These are phyloP conservation scores for Sebastes itinus DNA, from an alignment of 2,797 vertebrate species.

Conservation along the genomic window DNA sequence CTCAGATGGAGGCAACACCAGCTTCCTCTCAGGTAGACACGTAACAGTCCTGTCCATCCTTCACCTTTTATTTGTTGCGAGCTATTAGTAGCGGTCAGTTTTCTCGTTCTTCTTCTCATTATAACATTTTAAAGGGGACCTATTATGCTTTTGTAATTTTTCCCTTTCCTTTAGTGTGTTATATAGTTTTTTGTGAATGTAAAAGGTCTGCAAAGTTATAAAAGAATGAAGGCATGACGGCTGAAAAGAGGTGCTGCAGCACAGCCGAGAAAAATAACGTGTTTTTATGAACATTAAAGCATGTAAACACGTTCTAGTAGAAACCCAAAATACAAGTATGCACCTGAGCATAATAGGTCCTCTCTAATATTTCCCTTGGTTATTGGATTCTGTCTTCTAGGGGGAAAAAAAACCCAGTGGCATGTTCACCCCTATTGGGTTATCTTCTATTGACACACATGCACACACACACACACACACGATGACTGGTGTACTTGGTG, in stretches of 20 bases:
- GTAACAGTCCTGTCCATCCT: background rate
- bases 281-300: too few relatives aligned
- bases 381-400: background rate
- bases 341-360: too few relatives aligned
- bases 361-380: background rate
- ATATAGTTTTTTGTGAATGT: too few relatives aligned
- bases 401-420: background rate
- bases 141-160: too few relatives aligned
- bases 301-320: too few relatives aligned
- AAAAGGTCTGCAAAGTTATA: too few relatives aligned
- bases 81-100: background rate
- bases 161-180: too few relatives aligned
- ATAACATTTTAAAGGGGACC: background rate
- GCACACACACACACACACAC: background rate
- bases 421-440: slow-evolving; percentile 9
- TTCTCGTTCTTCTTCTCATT: too few relatives aligned
- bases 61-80: background rate
- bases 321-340: too few relatives aligned
- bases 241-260: too few relatives aligned
- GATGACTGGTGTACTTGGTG: slow-evolving; percentile 15
- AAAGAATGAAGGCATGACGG: too few relatives aligned
- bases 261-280: too few relatives aligned
- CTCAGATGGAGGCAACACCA: slow-evolving; percentile 90
- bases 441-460: slow-evolving; percentile 28
- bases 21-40: slow-evolving; percentile 91